Conservation (phyloP, 2,797 vertebrate species). For the Lithobates pipiens region DNA sequence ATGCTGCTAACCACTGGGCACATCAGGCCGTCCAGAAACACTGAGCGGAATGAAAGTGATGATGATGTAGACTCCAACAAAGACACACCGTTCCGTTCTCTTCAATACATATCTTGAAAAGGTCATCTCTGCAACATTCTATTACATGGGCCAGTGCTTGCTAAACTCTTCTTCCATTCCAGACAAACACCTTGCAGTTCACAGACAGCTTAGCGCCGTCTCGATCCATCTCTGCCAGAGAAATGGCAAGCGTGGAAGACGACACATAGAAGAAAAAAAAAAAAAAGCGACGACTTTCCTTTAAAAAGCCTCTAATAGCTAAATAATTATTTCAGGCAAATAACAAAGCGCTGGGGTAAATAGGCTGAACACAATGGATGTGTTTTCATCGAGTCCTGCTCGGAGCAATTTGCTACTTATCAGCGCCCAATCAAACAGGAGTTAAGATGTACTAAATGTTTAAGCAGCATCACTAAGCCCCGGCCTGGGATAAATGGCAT, state of each 20-base stretch:
- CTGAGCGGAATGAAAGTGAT: too few species aligned
- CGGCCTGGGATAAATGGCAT: slow-evolving; percentile 39
- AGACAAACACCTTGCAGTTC: background rate
- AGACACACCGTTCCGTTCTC: background rate
- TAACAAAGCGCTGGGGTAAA: slow-evolving; percentile 31
- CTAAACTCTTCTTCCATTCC: background rate
- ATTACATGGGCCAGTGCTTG: slow-evolving; percentile 16
- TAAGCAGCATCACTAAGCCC: slow-evolving; percentile 44
- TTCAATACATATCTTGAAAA: slow-evolving; percentile 26
- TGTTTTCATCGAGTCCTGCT: slow-evolving; percentile 17
- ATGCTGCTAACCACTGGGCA: too few species aligned
- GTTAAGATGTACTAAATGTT: slow-evolving; percentile 30
- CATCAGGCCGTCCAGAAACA: too few species aligned
- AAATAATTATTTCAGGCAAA: slow-evolving; percentile 42
- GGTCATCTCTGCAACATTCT: slow-evolving; percentile 28
- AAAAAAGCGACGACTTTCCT: background rate
- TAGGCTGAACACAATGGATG: slow-evolving; percentile 37
- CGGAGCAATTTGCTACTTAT: slow-evolving; percentile 34
- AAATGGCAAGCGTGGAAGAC: background rate
- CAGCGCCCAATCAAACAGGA: slow-evolving; percentile 31
- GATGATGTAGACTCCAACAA: background rate
- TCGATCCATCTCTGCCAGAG: background rate
- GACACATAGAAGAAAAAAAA: background rate
- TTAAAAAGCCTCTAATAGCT: slow-evolving; percentile 25
- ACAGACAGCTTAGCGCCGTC: background rate